Conservation (phyloP, 2,797 vertebrate species). For the Enteromius thamalakanensis region DNA sequence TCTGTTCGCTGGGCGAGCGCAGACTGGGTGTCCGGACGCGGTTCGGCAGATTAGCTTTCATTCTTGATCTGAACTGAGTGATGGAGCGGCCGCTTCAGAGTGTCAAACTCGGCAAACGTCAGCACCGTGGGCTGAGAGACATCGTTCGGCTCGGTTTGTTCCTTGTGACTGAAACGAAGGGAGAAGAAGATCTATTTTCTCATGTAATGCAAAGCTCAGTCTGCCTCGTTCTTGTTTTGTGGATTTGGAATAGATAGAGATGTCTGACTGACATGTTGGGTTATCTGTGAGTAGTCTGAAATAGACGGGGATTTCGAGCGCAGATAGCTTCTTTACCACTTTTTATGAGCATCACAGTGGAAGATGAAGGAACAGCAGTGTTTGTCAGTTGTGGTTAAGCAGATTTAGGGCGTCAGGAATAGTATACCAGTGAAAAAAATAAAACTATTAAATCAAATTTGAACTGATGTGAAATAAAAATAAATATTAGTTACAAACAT, state of each 20-base stretch:
- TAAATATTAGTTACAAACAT: too few species aligned
- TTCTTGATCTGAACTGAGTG: constrained; percentile 53
- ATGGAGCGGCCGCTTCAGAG: constrained; percentile 61
- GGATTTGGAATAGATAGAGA: background rate
- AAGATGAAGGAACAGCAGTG: background rate
- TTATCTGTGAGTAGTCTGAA: constrained; percentile 35
- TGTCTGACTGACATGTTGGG: constrained; percentile 33
- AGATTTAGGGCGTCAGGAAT: background rate
- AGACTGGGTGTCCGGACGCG: background rate
- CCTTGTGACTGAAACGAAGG: constrained; percentile 21
- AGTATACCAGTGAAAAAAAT: background rate
- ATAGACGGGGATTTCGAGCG: background rate
- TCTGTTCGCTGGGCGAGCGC: constrained; percentile 66
- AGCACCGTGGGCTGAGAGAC: constrained; percentile 48
- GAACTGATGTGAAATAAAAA: background rate
- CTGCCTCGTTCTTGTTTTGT: background rate
- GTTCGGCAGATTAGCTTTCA: constrained; percentile 41
- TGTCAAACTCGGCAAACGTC: constrained; percentile 58
- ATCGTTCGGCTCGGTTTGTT: constrained; percentile 20
- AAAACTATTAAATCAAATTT: background rate
- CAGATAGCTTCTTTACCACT: constrained; percentile 19
- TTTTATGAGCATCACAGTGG: constrained; percentile 5
- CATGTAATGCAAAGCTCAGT: background rate
- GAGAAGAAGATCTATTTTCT: constrained; percentile 37
- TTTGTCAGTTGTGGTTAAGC: background rate